A percentile compares a stretch with the other conserved stretches of the same genome.
Evolutionary conservation across 2,797 vertebrate species (phyloP).

Genomic region (Schizothorax lantsangensis): DNA sequence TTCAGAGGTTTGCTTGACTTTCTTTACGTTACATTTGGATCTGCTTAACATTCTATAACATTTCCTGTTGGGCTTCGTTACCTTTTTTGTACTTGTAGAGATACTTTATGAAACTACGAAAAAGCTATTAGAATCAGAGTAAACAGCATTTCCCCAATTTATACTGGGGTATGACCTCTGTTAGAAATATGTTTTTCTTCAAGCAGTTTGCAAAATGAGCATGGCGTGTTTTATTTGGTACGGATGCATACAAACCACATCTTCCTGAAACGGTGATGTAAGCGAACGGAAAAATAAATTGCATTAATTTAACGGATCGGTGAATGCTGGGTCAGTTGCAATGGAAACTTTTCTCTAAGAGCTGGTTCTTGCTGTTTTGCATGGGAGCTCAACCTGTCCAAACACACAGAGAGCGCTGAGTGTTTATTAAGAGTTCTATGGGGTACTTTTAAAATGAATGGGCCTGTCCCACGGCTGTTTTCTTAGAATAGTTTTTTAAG

Average conservation of each 20-base stretch:
- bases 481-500: constrained; percentile 53
- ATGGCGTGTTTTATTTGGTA: constrained; percentile 16
- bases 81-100: neutral
- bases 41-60: neutral
- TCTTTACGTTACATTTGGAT: constrained; percentile 17
- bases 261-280: constrained; percentile 29
- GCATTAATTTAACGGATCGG: constrained; percentile 34
- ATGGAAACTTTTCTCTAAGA: constrained; percentile 52
- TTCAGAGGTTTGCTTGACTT: neutral
- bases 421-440: neutral
- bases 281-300: constrained; percentile 42
- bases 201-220: constrained; percentile 22
- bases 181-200: constrained; percentile 8
- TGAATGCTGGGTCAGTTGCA: constrained; percentile 51
- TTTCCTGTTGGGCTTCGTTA: constrained; percentile 19
- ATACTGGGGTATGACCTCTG: constrained; percentile 3
- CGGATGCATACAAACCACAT: constrained; percentile 22
- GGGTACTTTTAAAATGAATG: constrained; percentile 60
- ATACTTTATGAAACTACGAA: neutral
- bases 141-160: constrained; percentile 5
- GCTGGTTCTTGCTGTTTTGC: constrained; percentile 55
- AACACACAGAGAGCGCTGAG: constrained; percentile 53
- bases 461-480: constrained; percentile 55
- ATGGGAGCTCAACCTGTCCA: constrained; percentile 52
- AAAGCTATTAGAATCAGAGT: neutral